Evolutionary conservation across 2,888 invertebrate genomes (phyloP).

Genomic region (Hypena proboscidalis): DNA sequence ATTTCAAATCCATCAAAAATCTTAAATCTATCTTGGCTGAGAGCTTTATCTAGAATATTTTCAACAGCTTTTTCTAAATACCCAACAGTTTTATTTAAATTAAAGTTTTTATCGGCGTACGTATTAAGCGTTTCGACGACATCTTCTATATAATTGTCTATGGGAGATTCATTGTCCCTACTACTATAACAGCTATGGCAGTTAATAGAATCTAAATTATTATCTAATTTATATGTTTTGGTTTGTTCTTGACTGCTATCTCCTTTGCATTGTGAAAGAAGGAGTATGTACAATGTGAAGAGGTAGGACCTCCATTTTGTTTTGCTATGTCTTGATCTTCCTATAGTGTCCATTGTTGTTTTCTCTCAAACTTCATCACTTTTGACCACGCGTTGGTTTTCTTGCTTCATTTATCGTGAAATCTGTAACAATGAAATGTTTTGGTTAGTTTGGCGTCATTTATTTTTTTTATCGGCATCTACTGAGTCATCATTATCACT

Average conservation of each 20-base stretch:
- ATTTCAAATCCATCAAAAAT: conserved; percentile 86
- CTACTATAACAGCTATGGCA: conserved; percentile 80
- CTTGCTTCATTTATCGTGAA: conserved; percentile 47
- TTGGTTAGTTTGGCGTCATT: neutral
- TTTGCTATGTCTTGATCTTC: conserved; percentile 56
- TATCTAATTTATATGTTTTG: conserved; percentile 69
- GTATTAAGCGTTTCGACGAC: conserved; percentile 61
- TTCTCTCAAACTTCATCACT: conserved; percentile 71
- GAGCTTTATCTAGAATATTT: conserved; percentile 83
- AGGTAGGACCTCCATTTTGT: conserved; percentile 65
- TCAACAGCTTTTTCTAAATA: conserved; percentile 81
- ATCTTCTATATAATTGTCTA: conserved; percentile 52
- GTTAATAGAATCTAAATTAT: conserved; percentile 68
- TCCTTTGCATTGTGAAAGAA: conserved; percentile 61
- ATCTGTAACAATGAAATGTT: conserved; percentile 67
- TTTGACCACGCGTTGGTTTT: conserved; percentile 41
- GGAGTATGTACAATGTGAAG: conserved; percentile 62
- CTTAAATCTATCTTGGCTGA: conserved; percentile 82
- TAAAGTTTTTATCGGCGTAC: conserved; percentile 61
- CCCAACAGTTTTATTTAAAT: conserved; percentile 67
- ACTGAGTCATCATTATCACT: no score
- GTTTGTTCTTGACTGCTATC: conserved; percentile 64
- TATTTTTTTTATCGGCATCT: no score
- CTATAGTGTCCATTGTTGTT: conserved; percentile 66
- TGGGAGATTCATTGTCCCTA: conserved; percentile 53